Conservation (phyloP, 1,140 invertebrate genomes). For the Pinna nobilis region DNA sequence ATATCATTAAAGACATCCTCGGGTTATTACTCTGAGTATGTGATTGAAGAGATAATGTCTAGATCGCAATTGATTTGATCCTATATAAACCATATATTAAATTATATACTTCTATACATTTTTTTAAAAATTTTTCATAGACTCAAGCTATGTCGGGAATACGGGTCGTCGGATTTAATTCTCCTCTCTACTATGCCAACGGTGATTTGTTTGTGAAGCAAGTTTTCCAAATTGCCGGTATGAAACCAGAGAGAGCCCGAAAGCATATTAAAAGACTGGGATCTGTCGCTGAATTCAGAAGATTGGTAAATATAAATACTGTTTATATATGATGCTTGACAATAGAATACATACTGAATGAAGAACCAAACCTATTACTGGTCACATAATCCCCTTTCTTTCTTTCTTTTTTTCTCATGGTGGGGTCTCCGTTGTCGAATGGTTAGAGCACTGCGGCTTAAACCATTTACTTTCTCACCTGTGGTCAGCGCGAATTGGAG, state of each 20-base stretch:
- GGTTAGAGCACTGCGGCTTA: too few relatives aligned
- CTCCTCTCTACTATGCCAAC: slow-evolving; percentile 64
- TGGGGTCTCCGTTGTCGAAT: not conserved
- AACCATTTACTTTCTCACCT: too few relatives aligned
- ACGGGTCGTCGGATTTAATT: slow-evolving; percentile 55
- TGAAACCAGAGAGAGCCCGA: slow-evolving; percentile 56
- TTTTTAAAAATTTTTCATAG: slow-evolving; percentile 51
- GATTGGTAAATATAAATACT: slow-evolving; percentile 25
- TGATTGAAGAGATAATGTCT: not conserved
- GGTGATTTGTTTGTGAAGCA: slow-evolving; percentile 61
- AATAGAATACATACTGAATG: too few relatives aligned
- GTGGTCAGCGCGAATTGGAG: too few relatives aligned
- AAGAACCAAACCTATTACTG: too few relatives aligned
- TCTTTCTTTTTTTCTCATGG: slow-evolving; percentile 9
- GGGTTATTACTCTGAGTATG: too few relatives aligned
- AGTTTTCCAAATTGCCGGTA: slow-evolving; percentile 50
- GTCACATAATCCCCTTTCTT: not conserved
- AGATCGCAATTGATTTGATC: not conserved
- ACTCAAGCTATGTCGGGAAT: slow-evolving; percentile 48
- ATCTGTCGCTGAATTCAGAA: slow-evolving; percentile 27
- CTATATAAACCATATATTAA: too few relatives aligned
- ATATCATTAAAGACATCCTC: too few relatives aligned
- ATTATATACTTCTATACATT: not conserved
- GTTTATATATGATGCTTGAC: too few relatives aligned
- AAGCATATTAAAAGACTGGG: slow-evolving; percentile 58